phyloP scores from a whole-genome alignment of 2,888 invertebrate species.

The Pteria penguin region DNA sequence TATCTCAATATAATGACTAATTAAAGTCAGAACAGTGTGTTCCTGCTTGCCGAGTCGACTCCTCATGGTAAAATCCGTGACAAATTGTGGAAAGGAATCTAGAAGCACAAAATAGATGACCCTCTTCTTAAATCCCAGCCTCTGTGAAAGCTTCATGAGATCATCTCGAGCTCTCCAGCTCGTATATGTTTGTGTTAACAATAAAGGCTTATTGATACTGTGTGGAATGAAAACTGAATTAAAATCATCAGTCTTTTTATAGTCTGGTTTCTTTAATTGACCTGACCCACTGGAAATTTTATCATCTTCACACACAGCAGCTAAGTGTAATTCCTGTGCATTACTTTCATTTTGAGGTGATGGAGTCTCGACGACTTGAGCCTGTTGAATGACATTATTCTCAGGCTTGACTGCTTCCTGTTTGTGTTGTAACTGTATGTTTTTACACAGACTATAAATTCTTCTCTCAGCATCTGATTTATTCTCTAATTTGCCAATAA shows the following conservation, averaged over 20 bases:
- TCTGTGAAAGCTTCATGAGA: slow-evolving; percentile 54
- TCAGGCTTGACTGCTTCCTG: no score
- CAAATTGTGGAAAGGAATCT: slow-evolving; percentile 72
- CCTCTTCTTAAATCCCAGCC: slow-evolving; percentile 55
- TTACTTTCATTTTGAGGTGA: not conserved
- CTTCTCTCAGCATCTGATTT: slow-evolving; percentile 30
- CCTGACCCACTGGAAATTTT: no score
- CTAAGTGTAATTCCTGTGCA: not conserved
- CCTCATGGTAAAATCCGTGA: slow-evolving; percentile 56
- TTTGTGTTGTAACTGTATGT: not conserved
- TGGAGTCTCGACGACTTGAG: not conserved
- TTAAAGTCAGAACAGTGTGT: slow-evolving; percentile 60
- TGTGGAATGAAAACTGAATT: slow-evolving; percentile 55
- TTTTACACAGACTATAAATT: slow-evolving; percentile 22
- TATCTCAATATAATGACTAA: slow-evolving; percentile 67
- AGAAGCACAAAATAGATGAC: slow-evolving; percentile 74
- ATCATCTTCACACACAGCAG: no score
- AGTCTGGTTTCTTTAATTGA: no score
- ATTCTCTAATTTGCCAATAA: slow-evolving; percentile 36
- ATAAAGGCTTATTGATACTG: not conserved
- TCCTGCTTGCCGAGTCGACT: slow-evolving; percentile 30
- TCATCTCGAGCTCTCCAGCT: slow-evolving; percentile 68
- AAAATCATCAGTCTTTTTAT: no score
- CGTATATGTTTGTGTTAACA: slow-evolving; percentile 66
- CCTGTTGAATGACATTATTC: not conserved